Percentiles rank a stretch among this genome's conserved stretches.
Evolutionary conservation across 2,113 vertebrate species (phyloP).

Genomic region (Neoarius graeffei): DNA sequence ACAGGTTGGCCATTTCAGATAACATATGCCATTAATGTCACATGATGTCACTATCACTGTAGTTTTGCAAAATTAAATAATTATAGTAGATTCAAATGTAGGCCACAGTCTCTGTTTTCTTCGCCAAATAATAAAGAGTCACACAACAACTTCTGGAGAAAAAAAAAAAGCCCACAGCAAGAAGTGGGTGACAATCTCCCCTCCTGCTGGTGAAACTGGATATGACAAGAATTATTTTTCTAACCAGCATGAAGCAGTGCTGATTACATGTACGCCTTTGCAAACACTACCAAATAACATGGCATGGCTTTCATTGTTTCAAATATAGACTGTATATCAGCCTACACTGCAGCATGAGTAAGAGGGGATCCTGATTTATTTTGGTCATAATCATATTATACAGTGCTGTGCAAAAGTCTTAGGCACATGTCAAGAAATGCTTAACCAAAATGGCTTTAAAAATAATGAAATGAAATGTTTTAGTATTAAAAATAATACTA

Average conservation of each 20-base stretch:
- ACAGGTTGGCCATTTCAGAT: background rate
- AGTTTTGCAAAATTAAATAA: background rate
- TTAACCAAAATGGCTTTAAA: too few species aligned
- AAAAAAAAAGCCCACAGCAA: background rate
- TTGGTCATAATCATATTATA: background rate
- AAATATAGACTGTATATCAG: background rate
- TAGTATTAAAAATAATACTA: too few species aligned
- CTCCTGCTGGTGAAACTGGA: conserved; percentile 38
- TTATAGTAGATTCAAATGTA: background rate
- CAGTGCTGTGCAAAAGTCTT: too few species aligned
- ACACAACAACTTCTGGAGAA: background rate
- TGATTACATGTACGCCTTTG: background rate
- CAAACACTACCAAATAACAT: background rate
- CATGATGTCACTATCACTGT: background rate
- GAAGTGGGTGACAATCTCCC: conserved; percentile 34
- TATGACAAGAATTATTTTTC: conserved; percentile 2
- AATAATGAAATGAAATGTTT: too few species aligned
- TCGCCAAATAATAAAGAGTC: background rate
- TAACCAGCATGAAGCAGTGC: background rate
- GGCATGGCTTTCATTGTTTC: background rate
- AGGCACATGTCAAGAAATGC: too few species aligned
- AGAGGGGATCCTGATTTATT: background rate
- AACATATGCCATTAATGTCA: background rate
- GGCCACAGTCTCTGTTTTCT: background rate
- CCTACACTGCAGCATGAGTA: background rate